Conservation (phyloP, 2,888 invertebrate genomes). For the Incurvaria masculella region DNA sequence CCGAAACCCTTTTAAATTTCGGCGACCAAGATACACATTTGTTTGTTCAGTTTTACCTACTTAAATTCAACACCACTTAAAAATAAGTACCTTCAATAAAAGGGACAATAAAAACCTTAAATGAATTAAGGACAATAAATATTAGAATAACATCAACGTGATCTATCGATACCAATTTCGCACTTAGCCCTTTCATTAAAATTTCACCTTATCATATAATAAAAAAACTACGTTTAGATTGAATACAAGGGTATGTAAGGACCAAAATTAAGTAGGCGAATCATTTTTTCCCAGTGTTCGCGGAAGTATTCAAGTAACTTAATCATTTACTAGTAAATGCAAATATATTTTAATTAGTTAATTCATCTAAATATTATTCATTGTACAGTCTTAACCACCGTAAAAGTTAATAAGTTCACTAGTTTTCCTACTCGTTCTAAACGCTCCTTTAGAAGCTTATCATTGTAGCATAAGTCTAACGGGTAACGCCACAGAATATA, state of each 20-base stretch:
- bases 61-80: background rate
- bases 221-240: conserved; percentile 5
- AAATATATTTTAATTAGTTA: background rate
- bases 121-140: background rate
- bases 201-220: conserved; percentile 1
- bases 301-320: too few species aligned
- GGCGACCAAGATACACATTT: too few species aligned
- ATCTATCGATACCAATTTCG: too few species aligned
- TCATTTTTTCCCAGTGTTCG: too few species aligned
- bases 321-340: background rate
- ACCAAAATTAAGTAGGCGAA: conserved; percentile 7
- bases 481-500: too few species aligned
- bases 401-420: background rate
- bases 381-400: background rate
- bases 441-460: too few species aligned
- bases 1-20: too few species aligned
- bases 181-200: background rate
- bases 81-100: background rate
- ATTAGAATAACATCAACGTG: too few species aligned
- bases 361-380: background rate
- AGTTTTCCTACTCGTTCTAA: background rate
- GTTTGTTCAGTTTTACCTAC: too few species aligned
- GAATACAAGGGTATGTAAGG: conserved; percentile 3
- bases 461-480: too few species aligned
- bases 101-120: background rate